These are phyloP conservation scores for Dasysyrphus tricinctus DNA, from an alignment of 2,888 invertebrate genomes.

Conservation along the genomic window DNA sequence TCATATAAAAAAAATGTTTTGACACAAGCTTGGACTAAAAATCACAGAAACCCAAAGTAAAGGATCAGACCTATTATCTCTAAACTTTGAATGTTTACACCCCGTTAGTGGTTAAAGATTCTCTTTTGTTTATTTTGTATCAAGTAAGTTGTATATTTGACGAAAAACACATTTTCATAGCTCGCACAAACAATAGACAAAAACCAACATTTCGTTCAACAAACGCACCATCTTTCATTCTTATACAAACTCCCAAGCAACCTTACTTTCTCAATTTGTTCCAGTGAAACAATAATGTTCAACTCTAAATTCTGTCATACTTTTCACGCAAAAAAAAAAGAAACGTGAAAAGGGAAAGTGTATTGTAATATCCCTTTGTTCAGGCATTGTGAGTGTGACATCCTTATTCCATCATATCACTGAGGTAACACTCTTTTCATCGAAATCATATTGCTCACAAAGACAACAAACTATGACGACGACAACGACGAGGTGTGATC, in stretches of 20 bases:
- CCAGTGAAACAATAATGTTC: constrained; percentile 45
- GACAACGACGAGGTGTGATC: constrained; percentile 61
- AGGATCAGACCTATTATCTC: no score
- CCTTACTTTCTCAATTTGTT: constrained; percentile 58
- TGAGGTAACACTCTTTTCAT: constrained; percentile 26
- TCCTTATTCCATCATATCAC: constrained; percentile 53
- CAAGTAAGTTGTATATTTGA: not conserved
- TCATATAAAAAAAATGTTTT: no score
- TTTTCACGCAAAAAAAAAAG: constrained; percentile 6
- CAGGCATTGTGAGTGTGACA: constrained; percentile 57
- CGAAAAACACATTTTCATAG: constrained; percentile 51
- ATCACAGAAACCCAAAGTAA: no score
- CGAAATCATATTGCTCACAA: constrained; percentile 29
- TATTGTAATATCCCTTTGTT: constrained; percentile 35
- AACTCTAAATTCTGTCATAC: constrained; percentile 21
- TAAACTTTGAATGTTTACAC: no score
- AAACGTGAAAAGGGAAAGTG: constrained; percentile 63
- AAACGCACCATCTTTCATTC: constrained; percentile 32
- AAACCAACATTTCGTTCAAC: constrained; percentile 62
- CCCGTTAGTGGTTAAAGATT: no score
- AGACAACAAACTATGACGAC: constrained; percentile 30
- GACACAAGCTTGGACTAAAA: no score
- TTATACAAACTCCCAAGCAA: constrained; percentile 23
- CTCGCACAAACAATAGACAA: constrained; percentile 33
- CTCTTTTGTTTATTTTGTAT: no score